phyloP scores from a whole-genome alignment of 2,797 vertebrate species.

The Gambelia wislizenii region DNA sequence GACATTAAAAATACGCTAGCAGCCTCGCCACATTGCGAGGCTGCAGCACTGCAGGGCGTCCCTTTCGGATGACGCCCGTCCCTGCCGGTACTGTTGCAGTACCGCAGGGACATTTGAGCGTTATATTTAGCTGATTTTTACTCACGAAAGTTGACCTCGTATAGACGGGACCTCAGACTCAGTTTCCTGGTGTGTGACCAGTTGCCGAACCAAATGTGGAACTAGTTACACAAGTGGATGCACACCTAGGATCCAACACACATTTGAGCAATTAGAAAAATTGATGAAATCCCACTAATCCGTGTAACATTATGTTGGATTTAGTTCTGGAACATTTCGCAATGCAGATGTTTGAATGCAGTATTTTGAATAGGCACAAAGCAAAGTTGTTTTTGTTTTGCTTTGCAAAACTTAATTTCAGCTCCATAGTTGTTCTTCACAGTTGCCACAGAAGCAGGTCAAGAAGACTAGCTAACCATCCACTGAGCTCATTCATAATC shows the following conservation, averaged over 20 bases:
- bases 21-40: no score
- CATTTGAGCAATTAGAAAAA: not conserved
- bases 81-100: no score
- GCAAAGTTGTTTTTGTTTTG: not conserved
- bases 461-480: conserved; percentile 32
- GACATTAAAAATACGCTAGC: no score
- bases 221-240: not conserved
- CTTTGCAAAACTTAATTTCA: conserved; percentile 3
- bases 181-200: not conserved
- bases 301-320: not conserved
- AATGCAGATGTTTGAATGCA: not conserved
- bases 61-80: no score
- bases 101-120: no score
- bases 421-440: not conserved
- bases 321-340: not conserved
- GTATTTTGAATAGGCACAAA: not conserved
- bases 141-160: no score
- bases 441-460: conserved; percentile 5
- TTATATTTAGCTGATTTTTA: no score
- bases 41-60: no score
- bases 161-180: no score
- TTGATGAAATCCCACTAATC: not conserved
- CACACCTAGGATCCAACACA: not conserved
- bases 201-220: not conserved
- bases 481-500: conserved; percentile 37